phyloP scores from a whole-genome alignment of 2,888 invertebrate genomes.

The Hemistola chrysoprasaria region DNA sequence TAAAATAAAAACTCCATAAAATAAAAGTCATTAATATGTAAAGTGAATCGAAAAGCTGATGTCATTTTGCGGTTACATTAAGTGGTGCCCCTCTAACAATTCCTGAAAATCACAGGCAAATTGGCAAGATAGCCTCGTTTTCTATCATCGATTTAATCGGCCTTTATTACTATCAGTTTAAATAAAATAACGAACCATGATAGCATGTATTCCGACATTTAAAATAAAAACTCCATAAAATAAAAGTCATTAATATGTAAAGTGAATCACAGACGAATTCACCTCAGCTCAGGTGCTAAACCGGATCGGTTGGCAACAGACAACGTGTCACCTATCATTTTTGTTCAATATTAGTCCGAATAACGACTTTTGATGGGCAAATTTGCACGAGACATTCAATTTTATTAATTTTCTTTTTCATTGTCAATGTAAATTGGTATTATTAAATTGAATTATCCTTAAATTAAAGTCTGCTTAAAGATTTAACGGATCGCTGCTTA shows the following conservation, averaged over 20 bases:
- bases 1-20: constrained; percentile 58
- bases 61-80: too few relatives aligned
- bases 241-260: constrained; percentile 69
- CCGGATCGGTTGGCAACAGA: constrained; percentile 75
- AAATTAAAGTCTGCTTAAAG: too few relatives aligned
- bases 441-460: too few relatives aligned
- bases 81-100: constrained; percentile 4
- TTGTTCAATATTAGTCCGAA: constrained; percentile 41
- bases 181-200: constrained; percentile 44
- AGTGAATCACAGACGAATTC: constrained; percentile 54
- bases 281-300: constrained; percentile 77
- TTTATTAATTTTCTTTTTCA: constrained; percentile 7
- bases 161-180: constrained; percentile 27
- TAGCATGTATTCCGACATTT: constrained; percentile 32
- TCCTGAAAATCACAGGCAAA: constrained; percentile 12
- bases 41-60: too few relatives aligned
- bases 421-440: too few relatives aligned
- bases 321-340: constrained; percentile 65
- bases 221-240: constrained; percentile 59
- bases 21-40: constrained; percentile 68
- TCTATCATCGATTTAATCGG: constrained; percentile 13
- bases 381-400: constrained; percentile 28
- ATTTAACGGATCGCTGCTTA: too few relatives aligned
- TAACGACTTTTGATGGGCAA: constrained; percentile 46
- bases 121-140: constrained; percentile 9